Base-by-base conservation (phyloP, 2,888 invertebrate genomes). In the Callosobruchus maculatus region DNA sequence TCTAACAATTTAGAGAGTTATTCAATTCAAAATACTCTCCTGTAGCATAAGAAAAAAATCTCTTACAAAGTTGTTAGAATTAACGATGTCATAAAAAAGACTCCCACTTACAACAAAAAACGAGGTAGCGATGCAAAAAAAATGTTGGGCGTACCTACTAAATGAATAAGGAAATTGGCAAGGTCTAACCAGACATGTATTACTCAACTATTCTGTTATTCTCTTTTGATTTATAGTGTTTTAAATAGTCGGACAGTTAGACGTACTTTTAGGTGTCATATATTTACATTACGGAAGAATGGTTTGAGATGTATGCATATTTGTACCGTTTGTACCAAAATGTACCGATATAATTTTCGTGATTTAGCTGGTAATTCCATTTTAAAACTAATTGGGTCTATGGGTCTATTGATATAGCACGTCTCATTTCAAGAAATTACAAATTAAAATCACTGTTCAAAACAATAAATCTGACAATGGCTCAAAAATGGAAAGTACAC, bases 171-270 rank as follows among this genome's bases (percentile, higher is more conserved):
- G 75, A 72, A 74, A 72, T 68, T 70, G 21, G 26, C 75, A 75
- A 75, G 75, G 75, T 72, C 72, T 30, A 71, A 26, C 18, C 26
- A 71, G 70, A 67, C 73, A 73, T 71, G 75, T 73, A 73, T 74
- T 71, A 70, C 74, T 72, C 67, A 71, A 75, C 30, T 72, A 72
- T 72, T 72, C 71, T 74, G 73, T 67, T 75, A 68, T 73, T 75
- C 75, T 67, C 73, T 72, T 73, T 72, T 71, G 67, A 75, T 75
- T 74, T 74, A 75, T 75, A 72, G 74, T 71, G 71, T 67, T 70
- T 72, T 72, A 67, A 75, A 72, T 49, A 49, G 49, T 49, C 49
- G 49, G 3, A 49, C 49, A 49, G 49, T 71, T 69, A 21, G 20
- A 22, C 49, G 26, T 73, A 71, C 71, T 73, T 73, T 73, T 73